phyloP scores from a whole-genome alignment of 1,140 invertebrate species.

The Trichonephila clavata region DNA sequence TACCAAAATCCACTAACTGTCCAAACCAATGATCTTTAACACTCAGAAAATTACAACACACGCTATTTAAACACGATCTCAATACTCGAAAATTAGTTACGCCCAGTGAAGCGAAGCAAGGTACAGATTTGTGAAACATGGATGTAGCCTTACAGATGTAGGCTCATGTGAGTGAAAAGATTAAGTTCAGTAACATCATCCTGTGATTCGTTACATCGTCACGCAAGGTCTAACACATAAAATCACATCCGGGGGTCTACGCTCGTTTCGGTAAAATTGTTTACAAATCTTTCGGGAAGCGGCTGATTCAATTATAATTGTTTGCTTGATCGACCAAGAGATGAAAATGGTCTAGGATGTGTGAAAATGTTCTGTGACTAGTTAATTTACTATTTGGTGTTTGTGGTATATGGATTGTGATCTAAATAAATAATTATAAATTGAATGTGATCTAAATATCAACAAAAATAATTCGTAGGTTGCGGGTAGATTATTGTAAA shows the following conservation, averaged over 20 bases:
- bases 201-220: background rate
- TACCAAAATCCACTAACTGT: background rate
- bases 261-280: conserved; percentile 24
- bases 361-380: background rate
- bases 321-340: conserved; percentile 16
- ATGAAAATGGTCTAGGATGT: background rate
- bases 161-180: background rate
- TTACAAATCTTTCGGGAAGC: background rate
- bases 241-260: background rate
- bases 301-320: background rate
- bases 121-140: background rate
- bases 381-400: background rate
- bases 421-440: background rate
- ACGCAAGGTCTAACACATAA: background rate
- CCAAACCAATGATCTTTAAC: background rate
- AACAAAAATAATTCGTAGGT: too few species aligned
- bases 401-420: background rate
- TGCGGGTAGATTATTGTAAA: too few species aligned
- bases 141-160: background rate
- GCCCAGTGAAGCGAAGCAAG: background rate
- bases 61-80: background rate
- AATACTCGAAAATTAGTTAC: background rate
- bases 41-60: background rate
- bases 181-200: background rate
- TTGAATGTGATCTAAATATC: background rate